phyloP scores from a whole-genome alignment of 2,113 vertebrate species.

The Rhabdomys dilectus region DNA sequence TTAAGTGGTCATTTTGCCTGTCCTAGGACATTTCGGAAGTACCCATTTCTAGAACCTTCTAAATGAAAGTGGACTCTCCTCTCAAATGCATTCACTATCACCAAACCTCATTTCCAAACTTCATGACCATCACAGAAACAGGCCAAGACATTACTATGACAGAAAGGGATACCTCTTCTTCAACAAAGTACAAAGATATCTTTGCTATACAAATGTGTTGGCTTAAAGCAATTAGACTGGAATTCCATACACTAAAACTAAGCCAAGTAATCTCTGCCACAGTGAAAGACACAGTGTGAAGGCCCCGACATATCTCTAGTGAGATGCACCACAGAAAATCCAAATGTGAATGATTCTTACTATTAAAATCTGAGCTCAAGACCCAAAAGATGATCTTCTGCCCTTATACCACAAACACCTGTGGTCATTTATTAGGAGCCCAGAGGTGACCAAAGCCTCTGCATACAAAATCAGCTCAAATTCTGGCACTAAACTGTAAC shows the following conservation, averaged over 20 bases:
- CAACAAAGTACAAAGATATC: not conserved
- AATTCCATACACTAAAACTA: not conserved
- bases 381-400: constrained; percentile 14
- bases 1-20: constrained; percentile 64
- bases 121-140: constrained; percentile 28
- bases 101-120: not conserved
- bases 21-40: constrained; percentile 55
- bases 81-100: not conserved
- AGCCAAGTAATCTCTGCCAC: not conserved
- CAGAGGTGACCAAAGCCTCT: constrained; percentile 49
- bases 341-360: constrained; percentile 4
- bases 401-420: constrained; percentile 46
- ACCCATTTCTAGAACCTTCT: constrained; percentile 46
- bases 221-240: constrained; percentile 35
- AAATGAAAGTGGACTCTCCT: not conserved
- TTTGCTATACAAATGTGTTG: not conserved
- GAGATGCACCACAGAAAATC: constrained; percentile 5
- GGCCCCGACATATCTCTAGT: not conserved
- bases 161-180: not conserved
- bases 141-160: not conserved
- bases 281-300: constrained; percentile 23
- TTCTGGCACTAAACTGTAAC: constrained; percentile 1
- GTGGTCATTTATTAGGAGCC: constrained; percentile 33
- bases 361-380: constrained; percentile 53
- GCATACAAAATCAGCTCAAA: constrained; percentile 34